Evolutionary conservation across 2,113 vertebrate species (phyloP), one percentile per base, ranked within the genome.

Genomic region (Callionymus lyra): DNA sequence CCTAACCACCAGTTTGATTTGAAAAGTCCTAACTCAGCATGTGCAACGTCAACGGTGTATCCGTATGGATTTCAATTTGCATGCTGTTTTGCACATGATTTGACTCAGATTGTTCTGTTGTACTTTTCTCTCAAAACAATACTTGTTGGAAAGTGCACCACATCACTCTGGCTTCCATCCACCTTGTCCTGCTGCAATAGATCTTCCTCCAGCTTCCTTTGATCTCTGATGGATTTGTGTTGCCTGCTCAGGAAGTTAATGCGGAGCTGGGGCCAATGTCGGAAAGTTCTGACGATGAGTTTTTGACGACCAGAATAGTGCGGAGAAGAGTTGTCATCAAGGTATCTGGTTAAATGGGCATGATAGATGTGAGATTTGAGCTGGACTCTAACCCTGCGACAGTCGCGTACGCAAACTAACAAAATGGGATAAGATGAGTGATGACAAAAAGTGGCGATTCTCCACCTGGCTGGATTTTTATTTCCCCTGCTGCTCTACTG

Each of bases 301-400:
- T 87, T 76, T 77, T 96, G 70, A 94, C 89, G 15, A 91, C 90
- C 85, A 89, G 91, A 84, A 83, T 97, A 56, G 52, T 98, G 48
- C 87, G 85, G 47, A 91, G 93, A 43, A 89, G 91, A 59, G 86
- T 95, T 75, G 83, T 96, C 59, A 92, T 97, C 53, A 87, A 97
- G 93, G 94, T 98, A 94, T 77, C 49, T 38, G 12, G 55, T 45
- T 63, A 21, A 40, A 44, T 31, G 5, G 48, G 63, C 46, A 61
- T 66, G 72, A 17, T 52, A 49, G 35, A 38, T 41, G 55, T 59
- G 44, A 45, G 44, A 45, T 31, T 45, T 15, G 44, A 45, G 44
- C 34, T 13, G 52, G 12, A 56, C n/a, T 46, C 34, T 53, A 43
- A 70, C 38, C 27, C 9, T 13, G 16, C 14, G 47, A 13, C 42